phyloP scores from a whole-genome alignment of 2,113 vertebrate genomes.

The Pachycephala philippinensis region DNA sequence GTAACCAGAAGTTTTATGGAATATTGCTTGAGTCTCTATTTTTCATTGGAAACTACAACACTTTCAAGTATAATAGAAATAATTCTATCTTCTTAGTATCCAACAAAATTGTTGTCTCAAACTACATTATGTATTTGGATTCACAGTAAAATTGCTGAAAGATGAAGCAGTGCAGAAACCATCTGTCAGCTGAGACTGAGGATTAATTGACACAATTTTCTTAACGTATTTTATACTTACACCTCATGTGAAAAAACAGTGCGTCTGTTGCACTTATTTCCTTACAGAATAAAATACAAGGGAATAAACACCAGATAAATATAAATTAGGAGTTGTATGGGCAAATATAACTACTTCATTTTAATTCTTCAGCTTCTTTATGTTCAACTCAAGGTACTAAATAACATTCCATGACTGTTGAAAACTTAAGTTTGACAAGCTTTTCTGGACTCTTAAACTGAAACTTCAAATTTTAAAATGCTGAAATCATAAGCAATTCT shows the following conservation, averaged over 20 bases:
- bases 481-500: background rate
- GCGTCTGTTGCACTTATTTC: background rate
- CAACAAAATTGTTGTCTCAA: background rate
- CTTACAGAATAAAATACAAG: background rate
- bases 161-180: background rate
- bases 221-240: background rate
- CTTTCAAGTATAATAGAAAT: slow-evolving; percentile 31
- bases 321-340: background rate
- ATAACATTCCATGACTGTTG: background rate
- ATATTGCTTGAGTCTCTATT: slow-evolving; percentile 13
- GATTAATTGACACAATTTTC: background rate
- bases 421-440: background rate
- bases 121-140: background rate
- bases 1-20: slow-evolving; percentile 7
- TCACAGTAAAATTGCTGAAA: slow-evolving; percentile 1
- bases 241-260: background rate
- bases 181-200: background rate
- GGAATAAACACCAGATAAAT: background rate
- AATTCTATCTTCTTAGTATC: background rate
- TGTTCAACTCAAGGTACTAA: background rate
- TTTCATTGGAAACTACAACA: background rate
- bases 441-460: background rate
- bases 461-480: background rate
- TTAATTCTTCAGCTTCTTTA: background rate
- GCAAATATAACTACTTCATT: background rate